These are phyloP conservation scores for Ectropis grisescens DNA, from an alignment of 1,140 invertebrate genomes.

Conservation along the genomic window DNA sequence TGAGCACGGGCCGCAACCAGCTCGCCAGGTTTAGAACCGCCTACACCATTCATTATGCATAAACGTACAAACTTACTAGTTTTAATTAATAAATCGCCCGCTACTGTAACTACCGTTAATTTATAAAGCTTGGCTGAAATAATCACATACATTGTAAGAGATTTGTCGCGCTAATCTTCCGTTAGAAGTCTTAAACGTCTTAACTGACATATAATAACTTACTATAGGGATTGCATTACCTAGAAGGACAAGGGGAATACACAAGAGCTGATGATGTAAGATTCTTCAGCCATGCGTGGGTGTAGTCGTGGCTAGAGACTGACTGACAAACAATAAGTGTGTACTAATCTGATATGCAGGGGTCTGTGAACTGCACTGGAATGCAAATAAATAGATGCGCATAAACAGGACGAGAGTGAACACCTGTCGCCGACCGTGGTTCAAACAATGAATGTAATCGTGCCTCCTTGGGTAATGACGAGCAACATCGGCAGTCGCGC, in stretches of 20 bases:
- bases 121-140: no score
- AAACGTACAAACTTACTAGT: no score
- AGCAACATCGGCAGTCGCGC: neutral
- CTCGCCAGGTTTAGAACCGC: no score
- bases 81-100: no score
- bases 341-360: slow-evolving; percentile 33
- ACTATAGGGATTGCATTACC: slow-evolving; percentile 33
- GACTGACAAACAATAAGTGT: no score
- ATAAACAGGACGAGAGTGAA: slow-evolving; percentile 50
- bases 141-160: no score
- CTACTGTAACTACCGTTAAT: no score
- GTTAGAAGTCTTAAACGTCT: no score
- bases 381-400: slow-evolving; percentile 60
- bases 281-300: slow-evolving; percentile 35
- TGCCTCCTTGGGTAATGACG: slow-evolving; percentile 3
- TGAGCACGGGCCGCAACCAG: slow-evolving; percentile 17
- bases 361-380: slow-evolving; percentile 52
- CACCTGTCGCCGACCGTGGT: slow-evolving; percentile 51
- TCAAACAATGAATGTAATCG: slow-evolving; percentile 51
- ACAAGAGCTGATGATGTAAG: slow-evolving; percentile 40
- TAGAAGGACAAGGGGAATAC: slow-evolving; percentile 24
- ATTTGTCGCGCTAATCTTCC: no score
- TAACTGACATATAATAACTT: no score
- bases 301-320: slow-evolving; percentile 39
- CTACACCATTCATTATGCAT: no score